Base-by-base conservation (phyloP, 2,888 invertebrate species). In the Drosophila nr. perissopoda region DNA sequence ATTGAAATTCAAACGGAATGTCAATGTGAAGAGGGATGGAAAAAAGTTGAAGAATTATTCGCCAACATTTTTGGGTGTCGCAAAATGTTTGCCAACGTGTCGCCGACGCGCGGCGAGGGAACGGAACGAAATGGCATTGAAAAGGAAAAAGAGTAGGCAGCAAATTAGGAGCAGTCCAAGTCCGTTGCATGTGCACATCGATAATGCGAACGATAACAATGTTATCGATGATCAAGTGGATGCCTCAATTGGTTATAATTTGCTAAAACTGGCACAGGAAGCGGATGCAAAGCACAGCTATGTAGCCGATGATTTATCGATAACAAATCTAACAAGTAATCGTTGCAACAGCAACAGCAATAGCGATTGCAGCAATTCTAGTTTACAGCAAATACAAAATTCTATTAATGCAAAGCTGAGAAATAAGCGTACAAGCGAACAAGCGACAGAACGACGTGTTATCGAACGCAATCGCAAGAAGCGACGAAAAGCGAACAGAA, bases 11-110 rank as follows among this genome's bases (percentile, higher is more conserved):
- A 25, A 46, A 16, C 25, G 4, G 27, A 46, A 46, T 46, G 64
- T 72, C 11, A 42, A 13, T 54, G 67, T 72, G 11, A 75, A 69
- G 31, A 82, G 78, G 38, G 76, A 48, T 76, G 60, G 54, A 83
- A 67, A 46, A 68, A 68, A 49, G 40, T 7, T 56, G 38, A 21
- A 81, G 8, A 76, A 52, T 64, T 76, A 56, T 71, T 66, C 51
- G 42, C 61, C 78, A 56, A 88, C 92, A 25, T 92, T 92, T 81
- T 63, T 91, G n/a, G 92, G 92, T 8, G 87, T 92, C n/a, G 89
- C 91, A 7, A 74, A 82, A 64, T 76, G 81, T 27, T 79, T 88
- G 49, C 79, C 83, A 59, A 83, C 83, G 3, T 86, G 82, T 61
- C 76, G 78, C 11, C 67, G 27, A 67, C 65, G 25, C 1, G 56